Conservation (phyloP, 2,113 vertebrate species). For the Indicator maculatus region DNA sequence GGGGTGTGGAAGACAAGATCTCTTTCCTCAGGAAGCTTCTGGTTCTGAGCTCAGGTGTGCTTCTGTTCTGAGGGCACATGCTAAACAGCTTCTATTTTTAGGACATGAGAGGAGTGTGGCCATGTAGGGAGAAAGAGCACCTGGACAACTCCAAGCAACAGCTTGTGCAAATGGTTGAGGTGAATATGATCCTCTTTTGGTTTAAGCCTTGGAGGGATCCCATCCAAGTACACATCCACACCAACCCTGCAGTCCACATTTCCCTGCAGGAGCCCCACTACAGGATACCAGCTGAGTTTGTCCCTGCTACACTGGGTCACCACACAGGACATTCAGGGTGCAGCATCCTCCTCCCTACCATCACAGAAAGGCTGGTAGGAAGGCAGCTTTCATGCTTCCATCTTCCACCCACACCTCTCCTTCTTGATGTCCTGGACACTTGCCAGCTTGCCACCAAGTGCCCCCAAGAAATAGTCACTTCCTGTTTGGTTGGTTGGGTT, state of each 20-base stretch:
- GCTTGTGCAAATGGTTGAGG: neutral
- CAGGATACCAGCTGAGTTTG: neutral
- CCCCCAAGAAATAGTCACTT: conserved; percentile 72
- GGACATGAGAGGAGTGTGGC: neutral
- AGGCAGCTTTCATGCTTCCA: neutral
- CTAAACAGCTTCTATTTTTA: neutral
- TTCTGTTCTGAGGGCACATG: neutral
- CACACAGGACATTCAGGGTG: neutral
- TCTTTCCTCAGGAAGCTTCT: neutral
- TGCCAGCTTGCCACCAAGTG: neutral
- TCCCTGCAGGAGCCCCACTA: neutral
- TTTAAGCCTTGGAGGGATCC: neutral
- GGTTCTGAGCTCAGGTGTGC: neutral
- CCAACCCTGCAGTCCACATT: neutral
- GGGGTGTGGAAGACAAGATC: neutral
- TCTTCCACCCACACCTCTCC: neutral
- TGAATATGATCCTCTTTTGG: neutral
- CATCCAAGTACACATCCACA: neutral
- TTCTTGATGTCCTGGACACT: neutral
- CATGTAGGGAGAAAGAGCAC: neutral
- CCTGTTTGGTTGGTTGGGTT: neutral
- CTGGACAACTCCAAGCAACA: neutral
- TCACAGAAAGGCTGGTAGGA: neutral
- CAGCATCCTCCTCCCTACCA: neutral
- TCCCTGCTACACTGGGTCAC: neutral